Conservation (phyloP, 92 coral and sea anemone species). For the Zoanthus solanderi region DNA sequence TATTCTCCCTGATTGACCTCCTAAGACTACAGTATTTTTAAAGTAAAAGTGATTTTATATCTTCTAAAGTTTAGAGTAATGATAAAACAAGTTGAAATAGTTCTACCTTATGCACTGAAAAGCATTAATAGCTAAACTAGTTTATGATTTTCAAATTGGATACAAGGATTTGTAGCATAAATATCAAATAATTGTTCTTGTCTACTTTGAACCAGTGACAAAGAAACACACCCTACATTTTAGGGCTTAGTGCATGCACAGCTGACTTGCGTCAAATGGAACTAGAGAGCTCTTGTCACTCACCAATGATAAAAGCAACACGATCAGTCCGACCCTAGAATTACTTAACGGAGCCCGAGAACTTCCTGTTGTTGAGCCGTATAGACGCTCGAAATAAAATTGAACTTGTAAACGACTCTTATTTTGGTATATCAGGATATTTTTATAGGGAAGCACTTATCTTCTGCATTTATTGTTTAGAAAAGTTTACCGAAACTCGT, state of each 20-base stretch:
- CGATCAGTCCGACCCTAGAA: background rate
- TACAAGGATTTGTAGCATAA: background rate
- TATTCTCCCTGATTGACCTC: too few species aligned
- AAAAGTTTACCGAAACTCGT: background rate
- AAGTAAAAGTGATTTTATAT: too few species aligned
- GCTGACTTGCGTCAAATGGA: constrained; percentile 28
- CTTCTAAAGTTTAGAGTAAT: too few species aligned
- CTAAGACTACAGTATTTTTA: too few species aligned
- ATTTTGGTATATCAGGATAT: constrained; percentile 26
- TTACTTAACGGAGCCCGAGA: constrained; percentile 15
- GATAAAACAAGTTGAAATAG: too few species aligned
- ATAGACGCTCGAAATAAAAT: constrained; percentile 30
- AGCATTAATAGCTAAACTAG: too few species aligned
- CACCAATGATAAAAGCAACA: background rate
- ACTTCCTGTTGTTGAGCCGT: constrained; percentile 42
- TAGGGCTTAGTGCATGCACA: constrained; percentile 10
- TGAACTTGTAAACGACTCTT: background rate
- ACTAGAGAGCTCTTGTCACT: background rate
- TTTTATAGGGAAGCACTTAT: constrained; percentile 42
- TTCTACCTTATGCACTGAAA: too few species aligned
- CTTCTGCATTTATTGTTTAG: constrained; percentile 8
- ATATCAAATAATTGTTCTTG: too few species aligned
- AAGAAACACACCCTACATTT: background rate
- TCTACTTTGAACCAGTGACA: too few species aligned
- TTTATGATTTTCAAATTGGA: too few species aligned